Evolutionary conservation across 1,140 invertebrate species (phyloP).

Genomic region (Drosophila gunungcola): DNA sequence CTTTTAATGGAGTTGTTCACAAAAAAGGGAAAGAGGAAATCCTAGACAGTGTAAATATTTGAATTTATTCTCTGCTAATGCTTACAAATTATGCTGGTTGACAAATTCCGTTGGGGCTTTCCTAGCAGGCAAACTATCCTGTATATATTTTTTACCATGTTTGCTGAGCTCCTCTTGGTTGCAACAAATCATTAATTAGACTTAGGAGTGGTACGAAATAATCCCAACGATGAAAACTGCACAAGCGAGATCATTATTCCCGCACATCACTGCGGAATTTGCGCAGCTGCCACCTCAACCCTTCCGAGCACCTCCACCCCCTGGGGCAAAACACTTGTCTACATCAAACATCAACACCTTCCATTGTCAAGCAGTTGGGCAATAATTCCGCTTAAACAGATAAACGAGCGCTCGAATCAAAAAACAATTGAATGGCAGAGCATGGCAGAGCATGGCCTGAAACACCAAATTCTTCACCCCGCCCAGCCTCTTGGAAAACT

Average conservation of each 20-base stretch:
- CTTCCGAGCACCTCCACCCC: neutral
- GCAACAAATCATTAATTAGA: constrained; percentile 76
- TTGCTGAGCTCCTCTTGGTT: constrained; percentile 27
- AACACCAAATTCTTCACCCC: constrained; percentile 16
- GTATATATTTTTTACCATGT: constrained; percentile 22
- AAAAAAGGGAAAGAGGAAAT: constrained; percentile 28
- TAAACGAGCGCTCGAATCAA: constrained; percentile 68
- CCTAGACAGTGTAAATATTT: constrained; percentile 74
- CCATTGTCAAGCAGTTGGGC: constrained; percentile 58
- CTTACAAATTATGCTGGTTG: constrained; percentile 82
- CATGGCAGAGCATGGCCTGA: constrained; percentile 34
- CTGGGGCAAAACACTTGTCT: constrained; percentile 44
- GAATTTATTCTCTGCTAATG: constrained; percentile 62
- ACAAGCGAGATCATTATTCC: constrained; percentile 16
- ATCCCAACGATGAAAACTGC: constrained; percentile 18
- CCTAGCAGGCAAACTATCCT: constrained; percentile 9
- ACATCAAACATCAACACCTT: constrained; percentile 38
- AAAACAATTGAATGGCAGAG: constrained; percentile 65
- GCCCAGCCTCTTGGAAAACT: constrained; percentile 29
- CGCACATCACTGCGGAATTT: constrained; percentile 24
- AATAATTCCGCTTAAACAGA: constrained; percentile 82
- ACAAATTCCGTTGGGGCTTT: constrained; percentile 57
- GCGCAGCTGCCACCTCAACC: constrained; percentile 46
- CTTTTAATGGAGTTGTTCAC: constrained; percentile 71
- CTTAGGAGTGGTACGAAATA: constrained; percentile 40